Evolutionary conservation across 1,140 invertebrate genomes (phyloP), one percentile per base, ranked within the genome.

Genomic region (Gryllus bimaculatus): DNA sequence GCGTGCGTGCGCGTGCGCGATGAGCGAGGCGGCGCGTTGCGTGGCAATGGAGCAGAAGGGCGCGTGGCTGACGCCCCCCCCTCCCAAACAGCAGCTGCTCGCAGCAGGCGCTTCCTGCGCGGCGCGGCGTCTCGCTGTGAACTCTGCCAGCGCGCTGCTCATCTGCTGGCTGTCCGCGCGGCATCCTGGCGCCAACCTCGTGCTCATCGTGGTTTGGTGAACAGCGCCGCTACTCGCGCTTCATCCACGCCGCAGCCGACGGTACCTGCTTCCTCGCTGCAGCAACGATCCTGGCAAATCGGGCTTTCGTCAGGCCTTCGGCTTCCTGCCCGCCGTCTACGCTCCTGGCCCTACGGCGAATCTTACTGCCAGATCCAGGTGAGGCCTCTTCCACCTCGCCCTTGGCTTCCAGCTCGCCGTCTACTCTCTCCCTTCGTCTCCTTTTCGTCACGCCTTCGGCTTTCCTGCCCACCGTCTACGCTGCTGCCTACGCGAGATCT

Each of bases 401-500:
- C 26, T 39, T 39, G 26, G 26, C 26, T 39, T 39, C 26, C 26
- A 2, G 26, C 26, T 5, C 1, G 26, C 26, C 26, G 26, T 39
- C 26, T 39, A 39, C 26, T n/a, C n/a, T n/a, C n/a, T n/a, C n/a
- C n/a, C n/a, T n/a, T n/a, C n/a, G n/a, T n/a, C n/a, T n/a, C n/a
- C n/a, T n/a, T 78, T 87, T 95, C 82, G 93, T 95, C 81, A 94
- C 93, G 54, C 93, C 12, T 87, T 95, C 10, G 78, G 73, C 26
- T n/a, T 74, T 79, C 73, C 12, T 79, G 78, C 73, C 78, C 6
- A 73, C n/a, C 78, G 87, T 95, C 77, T 92, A 93, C 91, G 92
- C n/a, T 95, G 94, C 84, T 95, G 93, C 93, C n/a, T 95, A 94
- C 93, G 93, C 74, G 93, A 95, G 87, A 91, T 95, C 82, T 91